Evolutionary conservation across 2,113 vertebrate species (phyloP), one percentile per base, ranked within the genome.

Genomic region (Taurulus bubalis): DNA sequence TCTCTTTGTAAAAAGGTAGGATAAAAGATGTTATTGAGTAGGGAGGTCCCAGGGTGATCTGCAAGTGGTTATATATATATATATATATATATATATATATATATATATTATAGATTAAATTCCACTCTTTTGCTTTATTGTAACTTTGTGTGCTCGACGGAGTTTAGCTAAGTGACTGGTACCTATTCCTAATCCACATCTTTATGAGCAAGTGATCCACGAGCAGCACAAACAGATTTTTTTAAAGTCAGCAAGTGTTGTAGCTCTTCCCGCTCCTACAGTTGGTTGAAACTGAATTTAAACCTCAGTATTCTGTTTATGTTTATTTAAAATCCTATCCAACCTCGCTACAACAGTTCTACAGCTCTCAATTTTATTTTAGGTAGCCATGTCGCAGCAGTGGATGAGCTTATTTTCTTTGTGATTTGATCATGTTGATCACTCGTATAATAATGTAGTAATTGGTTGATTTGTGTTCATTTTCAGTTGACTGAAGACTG

Each of bases 321-420:
- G 1, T 8, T 1, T 38, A 49, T 36, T 60, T 20, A 24, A 5
- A 5, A 47, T 58, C 64, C 51, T 18, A 38, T 36, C 62, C 36
- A 45, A 60, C 26, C 38, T 60, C 14, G 16, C 62, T n/a, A 51
- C 71, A 64, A 11, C 47, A 34, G 18, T 10, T 59, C 22, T 36
- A 26, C n/a, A 28, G 51, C 66, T 65, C 14, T 63, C 16, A 15
- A 0, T 30, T 56, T 59, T 53, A 26, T 55, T 80, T 83, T 51
- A 51, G 12, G 38, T 30, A 2, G 40, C 28, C 8, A 4, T 32
- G 32, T 51, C 32, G 47, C 79, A 60, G 49, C 3, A 1, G 36
- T 32, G 56, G 55, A 40, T 68, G 14, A 36, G 16, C 10, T 55
- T 28, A 30, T 47, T 84, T 47, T 32, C 4, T 56, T 12, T 42